Conservation (phyloP, 2,797 vertebrate species). For the Macrochelys suwanniensis region DNA sequence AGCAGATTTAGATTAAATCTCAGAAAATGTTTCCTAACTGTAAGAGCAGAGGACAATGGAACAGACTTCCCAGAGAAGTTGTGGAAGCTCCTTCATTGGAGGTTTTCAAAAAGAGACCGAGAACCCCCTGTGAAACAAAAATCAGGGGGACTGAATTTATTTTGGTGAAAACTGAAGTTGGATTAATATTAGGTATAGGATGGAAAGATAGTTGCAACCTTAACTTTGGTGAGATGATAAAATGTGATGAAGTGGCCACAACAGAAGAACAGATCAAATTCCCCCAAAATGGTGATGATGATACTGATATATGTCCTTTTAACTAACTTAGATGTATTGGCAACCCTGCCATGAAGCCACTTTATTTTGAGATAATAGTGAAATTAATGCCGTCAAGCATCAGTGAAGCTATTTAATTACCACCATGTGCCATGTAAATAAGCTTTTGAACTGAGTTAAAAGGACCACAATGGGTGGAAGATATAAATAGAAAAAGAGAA, state of each 20-base stretch:
- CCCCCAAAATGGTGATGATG: background rate
- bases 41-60: background rate
- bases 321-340: conserved; percentile 11
- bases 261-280: background rate
- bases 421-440: conserved; percentile 60
- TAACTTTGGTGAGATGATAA: background rate
- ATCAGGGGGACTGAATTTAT: background rate
- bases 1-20: background rate
- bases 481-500: background rate
- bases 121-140: background rate
- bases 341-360: background rate
- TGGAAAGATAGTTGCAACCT: background rate
- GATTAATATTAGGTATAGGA: background rate
- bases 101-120: background rate
- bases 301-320: background rate
- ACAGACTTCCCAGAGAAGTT: background rate
- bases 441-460: background rate
- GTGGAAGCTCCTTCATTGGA: background rate
- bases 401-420: conserved; percentile 52
- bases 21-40: background rate
- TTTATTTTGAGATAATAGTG: conserved; percentile 71
- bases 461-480: background rate
- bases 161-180: background rate
- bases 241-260: background rate
- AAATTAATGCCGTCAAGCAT: conserved; percentile 67